Evolutionary conservation across 2,888 invertebrate genomes (phyloP).

Genomic region (Iselma pallidipennis): DNA sequence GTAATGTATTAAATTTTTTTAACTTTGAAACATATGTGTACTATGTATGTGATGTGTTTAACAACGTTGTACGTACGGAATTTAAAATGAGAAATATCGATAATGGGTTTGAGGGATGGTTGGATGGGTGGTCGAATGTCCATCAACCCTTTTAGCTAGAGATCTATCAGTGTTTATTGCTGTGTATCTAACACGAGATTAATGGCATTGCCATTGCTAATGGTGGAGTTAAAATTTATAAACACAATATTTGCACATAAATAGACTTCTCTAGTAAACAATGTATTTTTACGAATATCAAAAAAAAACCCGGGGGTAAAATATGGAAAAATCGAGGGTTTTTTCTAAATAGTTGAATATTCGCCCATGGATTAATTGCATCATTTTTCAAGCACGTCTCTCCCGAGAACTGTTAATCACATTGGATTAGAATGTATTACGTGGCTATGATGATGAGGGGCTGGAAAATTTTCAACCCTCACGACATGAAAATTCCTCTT

Average conservation of each 20-base stretch:
- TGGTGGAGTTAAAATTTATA: neutral
- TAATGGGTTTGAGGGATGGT: neutral
- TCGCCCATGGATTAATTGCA: neutral
- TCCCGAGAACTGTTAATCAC: neutral
- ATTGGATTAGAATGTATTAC: neutral
- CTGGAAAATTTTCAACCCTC: neutral
- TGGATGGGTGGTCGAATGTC: neutral
- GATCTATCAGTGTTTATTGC: conserved; percentile 3
- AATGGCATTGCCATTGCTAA: conserved; percentile 3
- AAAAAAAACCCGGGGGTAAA: too few species aligned
- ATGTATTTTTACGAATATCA: neutral
- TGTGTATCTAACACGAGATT: conserved; percentile 5
- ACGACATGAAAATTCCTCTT: neutral
- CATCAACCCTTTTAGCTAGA: neutral
- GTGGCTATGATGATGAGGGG: neutral
- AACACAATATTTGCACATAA: neutral
- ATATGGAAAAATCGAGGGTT: neutral
- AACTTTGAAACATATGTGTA: neutral
- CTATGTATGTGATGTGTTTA: neutral
- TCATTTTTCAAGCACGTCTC: neutral
- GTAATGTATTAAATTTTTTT: too few species aligned
- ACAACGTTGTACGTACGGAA: neutral
- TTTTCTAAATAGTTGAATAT: too few species aligned
- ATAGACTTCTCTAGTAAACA: neutral
- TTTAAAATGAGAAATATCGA: neutral